Evolutionary conservation across 2,113 vertebrate species (phyloP), one percentile per base, ranked within the genome.

Genomic region (Galeopterus variegatus): DNA sequence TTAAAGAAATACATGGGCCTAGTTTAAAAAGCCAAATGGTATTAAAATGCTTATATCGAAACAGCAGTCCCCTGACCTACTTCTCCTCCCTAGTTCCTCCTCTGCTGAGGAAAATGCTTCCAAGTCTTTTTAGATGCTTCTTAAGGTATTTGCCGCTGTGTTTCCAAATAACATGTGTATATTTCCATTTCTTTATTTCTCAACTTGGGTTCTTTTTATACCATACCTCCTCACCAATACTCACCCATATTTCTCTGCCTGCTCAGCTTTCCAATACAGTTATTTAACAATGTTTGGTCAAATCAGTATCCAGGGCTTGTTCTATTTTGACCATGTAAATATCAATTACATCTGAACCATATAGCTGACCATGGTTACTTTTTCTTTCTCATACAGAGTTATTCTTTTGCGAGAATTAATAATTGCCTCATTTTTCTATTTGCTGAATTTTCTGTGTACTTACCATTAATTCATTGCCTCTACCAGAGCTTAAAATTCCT

Each of bases 21-120:
- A 8, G 45, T 95, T 97, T 96, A 52, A 81, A 95, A 93, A 91
- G 58, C 41, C 36, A 94, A 84, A 85, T 2, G 33, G 15, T 52
- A 58, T 70, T 75, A 9, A 85, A 94, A 64, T 5, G 13, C 33
- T 96, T 70, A 6, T 80, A 48, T 54, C 23, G n/a, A 90, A 95
- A 93, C 62, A 84, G 48, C 24, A 18, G 45, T 58, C 33, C 28
- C 48, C 19, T 88, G 21, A 62, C n/a, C 21, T 23, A 11, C 2
- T 50, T 12, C 31, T 24, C 8, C 70, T 2, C 14, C 9, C 75
- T 58, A 58, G 65, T 75, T 77, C 23, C 82, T 60, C 41, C 33
- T 75, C 41, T 12, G 56, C 70, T 1, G 36, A 70, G 64, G 69
- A 24, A 33, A 77, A 54, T 6, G 62, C 36, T 36, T 69, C 60